phyloP scores from a whole-genome alignment of 2,113 vertebrate genomes.

The Calyptommatus sinebrachiatus region DNA sequence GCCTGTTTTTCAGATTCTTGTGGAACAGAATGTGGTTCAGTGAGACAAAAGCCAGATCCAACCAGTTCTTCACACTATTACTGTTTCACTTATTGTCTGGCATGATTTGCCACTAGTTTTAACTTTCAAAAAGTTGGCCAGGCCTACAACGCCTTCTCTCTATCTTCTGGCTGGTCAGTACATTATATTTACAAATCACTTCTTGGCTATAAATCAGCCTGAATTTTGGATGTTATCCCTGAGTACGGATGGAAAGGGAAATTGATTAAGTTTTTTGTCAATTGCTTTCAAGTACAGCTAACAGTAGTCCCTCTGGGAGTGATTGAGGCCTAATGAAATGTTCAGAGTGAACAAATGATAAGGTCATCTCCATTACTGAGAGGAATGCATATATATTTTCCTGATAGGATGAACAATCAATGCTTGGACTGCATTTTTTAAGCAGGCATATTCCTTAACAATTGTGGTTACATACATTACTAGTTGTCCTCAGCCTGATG shows the following conservation, averaged over 20 bases:
- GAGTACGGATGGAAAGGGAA: neutral
- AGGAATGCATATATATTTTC: slow-evolving; percentile 17
- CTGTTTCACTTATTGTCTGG: too few relatives aligned
- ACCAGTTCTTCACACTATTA: too few relatives aligned
- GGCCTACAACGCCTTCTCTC: neutral
- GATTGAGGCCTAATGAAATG: slow-evolving; percentile 37
- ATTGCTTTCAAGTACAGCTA: slow-evolving; percentile 44
- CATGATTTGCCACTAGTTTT: neutral
- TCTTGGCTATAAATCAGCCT: slow-evolving; percentile 23
- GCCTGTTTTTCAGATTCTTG: too few relatives aligned
- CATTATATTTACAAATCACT: slow-evolving; percentile 7
- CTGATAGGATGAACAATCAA: neutral
- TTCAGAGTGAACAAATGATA: slow-evolving; percentile 5
- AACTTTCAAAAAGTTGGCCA: slow-evolving; percentile 5
- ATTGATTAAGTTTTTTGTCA: slow-evolving; percentile 25
- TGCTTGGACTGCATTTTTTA: neutral
- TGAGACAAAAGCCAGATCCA: too few relatives aligned
- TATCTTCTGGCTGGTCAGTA: slow-evolving; percentile 12
- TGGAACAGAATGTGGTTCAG: too few relatives aligned
- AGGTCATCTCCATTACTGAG: slow-evolving; percentile 1
- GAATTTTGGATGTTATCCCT: slow-evolving; percentile 15
- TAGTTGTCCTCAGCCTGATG: neutral
- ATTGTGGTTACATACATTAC: neutral
- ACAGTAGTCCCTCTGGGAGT: slow-evolving; percentile 10
- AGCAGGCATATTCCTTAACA: neutral